Conservation (phyloP, 2,888 invertebrate genomes). For the Cheilosia scutellata region DNA sequence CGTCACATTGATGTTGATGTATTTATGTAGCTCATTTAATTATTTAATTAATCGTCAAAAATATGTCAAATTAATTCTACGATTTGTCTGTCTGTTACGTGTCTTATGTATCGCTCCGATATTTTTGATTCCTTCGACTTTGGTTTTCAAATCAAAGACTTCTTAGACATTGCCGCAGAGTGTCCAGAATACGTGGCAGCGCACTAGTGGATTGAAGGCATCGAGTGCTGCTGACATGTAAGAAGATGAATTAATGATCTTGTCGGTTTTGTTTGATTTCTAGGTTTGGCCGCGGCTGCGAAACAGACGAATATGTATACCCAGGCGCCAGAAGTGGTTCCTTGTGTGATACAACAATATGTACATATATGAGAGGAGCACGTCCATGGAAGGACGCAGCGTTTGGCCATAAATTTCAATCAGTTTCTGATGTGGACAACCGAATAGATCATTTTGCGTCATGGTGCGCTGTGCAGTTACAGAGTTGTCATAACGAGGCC, state of each 20-base stretch:
- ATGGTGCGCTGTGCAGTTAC: conserved; percentile 25
- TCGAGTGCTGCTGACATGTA: conserved; percentile 67
- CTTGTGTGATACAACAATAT: conserved; percentile 24
- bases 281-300: conserved; percentile 62
- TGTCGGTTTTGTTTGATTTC: conserved; percentile 75
- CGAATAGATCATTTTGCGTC: conserved; percentile 55
- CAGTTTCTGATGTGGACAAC: conserved; percentile 48
- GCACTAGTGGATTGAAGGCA: conserved; percentile 55
- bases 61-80: conserved; percentile 75
- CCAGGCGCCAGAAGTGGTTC: conserved; percentile 59
- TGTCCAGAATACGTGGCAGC: conserved; percentile 50
- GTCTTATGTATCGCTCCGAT: conserved; percentile 66
- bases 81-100: conserved; percentile 73
- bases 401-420: conserved; percentile 65
- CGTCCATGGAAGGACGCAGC: conserved; percentile 33
- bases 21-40: conserved; percentile 74
- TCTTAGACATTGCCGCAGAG: conserved; percentile 66
- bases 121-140: conserved; percentile 56
- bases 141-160: conserved; percentile 66
- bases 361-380: conserved; percentile 27
- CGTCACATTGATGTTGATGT: conserved; percentile 60
- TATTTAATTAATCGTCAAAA: conserved; percentile 76
- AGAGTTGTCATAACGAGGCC: conserved; percentile 53
- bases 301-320: conserved; percentile 27
- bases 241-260: conserved; percentile 75